Evolutionary conservation across 2,888 invertebrate genomes (phyloP).

Genomic region (Busseola fusca): DNA sequence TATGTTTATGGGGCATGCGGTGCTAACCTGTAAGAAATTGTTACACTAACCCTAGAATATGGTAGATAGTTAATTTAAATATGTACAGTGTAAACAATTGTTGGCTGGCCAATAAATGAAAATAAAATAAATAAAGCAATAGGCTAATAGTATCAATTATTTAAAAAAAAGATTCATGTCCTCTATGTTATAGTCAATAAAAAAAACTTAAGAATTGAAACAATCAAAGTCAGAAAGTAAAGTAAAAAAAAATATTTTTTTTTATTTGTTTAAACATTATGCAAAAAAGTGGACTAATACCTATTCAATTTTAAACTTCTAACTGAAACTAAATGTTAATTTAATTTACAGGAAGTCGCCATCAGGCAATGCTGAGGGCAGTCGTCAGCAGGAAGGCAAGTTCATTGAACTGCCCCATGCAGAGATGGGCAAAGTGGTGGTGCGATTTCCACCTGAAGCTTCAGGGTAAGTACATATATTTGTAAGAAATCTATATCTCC

Average conservation of each 20-base stretch:
- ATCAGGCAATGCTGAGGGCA: slow-evolving; percentile 67
- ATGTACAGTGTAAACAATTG: too few species aligned
- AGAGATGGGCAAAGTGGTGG: slow-evolving; percentile 98
- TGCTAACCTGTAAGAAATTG: too few species aligned
- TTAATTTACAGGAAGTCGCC: slow-evolving; percentile 76
- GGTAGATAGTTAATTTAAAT: too few species aligned
- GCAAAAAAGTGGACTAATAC: not conserved
- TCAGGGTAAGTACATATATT: slow-evolving; percentile 92
- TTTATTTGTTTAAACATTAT: not conserved
- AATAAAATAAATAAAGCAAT: not conserved
- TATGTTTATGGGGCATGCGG: too few species aligned
- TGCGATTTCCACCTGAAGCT: slow-evolving; percentile 99
- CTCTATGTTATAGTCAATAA: not conserved
- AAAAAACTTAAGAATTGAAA: not conserved
- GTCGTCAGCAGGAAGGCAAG: slow-evolving; percentile 96
- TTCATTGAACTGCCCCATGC: slow-evolving; percentile 99
- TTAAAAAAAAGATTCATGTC: too few species aligned
- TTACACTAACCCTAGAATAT: too few species aligned
- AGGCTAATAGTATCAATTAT: not conserved
- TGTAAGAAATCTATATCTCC: not conserved
- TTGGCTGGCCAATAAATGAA: too few species aligned
- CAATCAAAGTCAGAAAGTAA: not conserved
- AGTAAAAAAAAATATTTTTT: too few species aligned
- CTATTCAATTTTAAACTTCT: not conserved
- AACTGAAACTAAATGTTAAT: not conserved